Evolutionary conservation across 2,888 invertebrate genomes (phyloP), one percentile per base, ranked within the genome.

Genomic region (Nomada goodeniana): DNA sequence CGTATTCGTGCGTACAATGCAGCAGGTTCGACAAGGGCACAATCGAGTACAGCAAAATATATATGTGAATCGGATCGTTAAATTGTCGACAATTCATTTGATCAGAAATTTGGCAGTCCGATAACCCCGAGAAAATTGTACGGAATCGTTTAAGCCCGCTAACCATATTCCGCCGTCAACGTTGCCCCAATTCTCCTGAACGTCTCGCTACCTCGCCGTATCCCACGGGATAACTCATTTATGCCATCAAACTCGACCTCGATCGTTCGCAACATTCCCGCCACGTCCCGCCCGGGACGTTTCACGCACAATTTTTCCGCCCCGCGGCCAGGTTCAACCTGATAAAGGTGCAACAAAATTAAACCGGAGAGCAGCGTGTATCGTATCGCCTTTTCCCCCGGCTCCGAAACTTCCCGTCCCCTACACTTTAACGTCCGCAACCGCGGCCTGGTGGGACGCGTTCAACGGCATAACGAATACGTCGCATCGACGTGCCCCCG

Each of bases 381-480:
- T 59, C 76, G n/a, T 20, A n/a, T 20, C 13, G 23, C n/a, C 36
- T 15, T 44, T 15, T 26, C 23, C 18, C 36, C 13, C 26, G 44
- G 52, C 42, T 0, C 5, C 29, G 53, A n/a, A 52, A 68, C 69
- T 74, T 63, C 47, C 71, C 3, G 15, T 47, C 47, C 47, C 68
- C 63, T 64, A 72, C 70, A 86, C 85, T 79, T 80, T 65, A 72
- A 81, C 75, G 55, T 64, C 71, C 36, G 7, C 5, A 36, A 55
- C 1, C 13, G 47, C 3, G 47, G 13, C 15, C 11, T 15, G 47
- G 47, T 15, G 47, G 36, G 7, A 36, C 36, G 50, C 60, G 67
- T 70, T 61, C 70, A 67, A 70, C 55, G 71, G 73, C 80, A 67
- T 82, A 86, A 84, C 77, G 77, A 84, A 82, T 84, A 80, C 60